These are phyloP conservation scores for Thumatha senex DNA, from an alignment of 2,888 invertebrate genomes.

Conservation along the genomic window DNA sequence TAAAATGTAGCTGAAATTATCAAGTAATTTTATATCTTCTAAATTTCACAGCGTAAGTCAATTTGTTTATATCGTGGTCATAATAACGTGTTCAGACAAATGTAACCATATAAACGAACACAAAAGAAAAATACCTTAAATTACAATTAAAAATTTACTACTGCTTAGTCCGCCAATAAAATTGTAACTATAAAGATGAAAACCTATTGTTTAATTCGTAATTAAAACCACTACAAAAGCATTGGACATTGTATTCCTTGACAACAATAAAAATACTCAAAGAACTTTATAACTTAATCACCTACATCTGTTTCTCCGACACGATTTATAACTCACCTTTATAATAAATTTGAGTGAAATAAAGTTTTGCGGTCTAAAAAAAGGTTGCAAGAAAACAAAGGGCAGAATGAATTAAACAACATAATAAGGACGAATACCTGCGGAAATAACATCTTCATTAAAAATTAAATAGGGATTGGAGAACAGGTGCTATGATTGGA, in stretches of 20 bases:
- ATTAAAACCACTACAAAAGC: constrained; percentile 51
- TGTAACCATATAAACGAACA: constrained; percentile 10
- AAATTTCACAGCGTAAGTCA: too few species aligned
- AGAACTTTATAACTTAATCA: constrained; percentile 78
- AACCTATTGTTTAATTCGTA: constrained; percentile 46
- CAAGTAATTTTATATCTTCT: too few species aligned
- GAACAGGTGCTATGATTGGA: constrained; percentile 71
- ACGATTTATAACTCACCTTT: constrained; percentile 77
- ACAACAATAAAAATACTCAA: constrained; percentile 63
- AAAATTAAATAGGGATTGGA: constrained; percentile 57
- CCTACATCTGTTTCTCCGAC: constrained; percentile 77
- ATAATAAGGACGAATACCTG: constrained; percentile 77
- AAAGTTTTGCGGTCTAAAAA: constrained; percentile 69
- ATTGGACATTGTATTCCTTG: constrained; percentile 53
- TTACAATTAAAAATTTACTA: constrained; percentile 28
- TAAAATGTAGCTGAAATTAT: too few species aligned
- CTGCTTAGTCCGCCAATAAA: constrained; percentile 18
- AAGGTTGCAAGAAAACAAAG: constrained; percentile 76
- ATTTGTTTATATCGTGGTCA: too few species aligned
- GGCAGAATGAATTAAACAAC: constrained; percentile 79
- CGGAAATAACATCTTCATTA: constrained; percentile 78
- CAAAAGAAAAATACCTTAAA: constrained; percentile 10
- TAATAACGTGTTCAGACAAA: not conserved
- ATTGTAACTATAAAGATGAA: constrained; percentile 39
- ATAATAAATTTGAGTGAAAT: constrained; percentile 73